These are phyloP conservation scores for Nemopilema nomurai DNA, from an alignment of 30 jellyfish, hydroid and myxozoan species.

Conservation along the genomic window DNA sequence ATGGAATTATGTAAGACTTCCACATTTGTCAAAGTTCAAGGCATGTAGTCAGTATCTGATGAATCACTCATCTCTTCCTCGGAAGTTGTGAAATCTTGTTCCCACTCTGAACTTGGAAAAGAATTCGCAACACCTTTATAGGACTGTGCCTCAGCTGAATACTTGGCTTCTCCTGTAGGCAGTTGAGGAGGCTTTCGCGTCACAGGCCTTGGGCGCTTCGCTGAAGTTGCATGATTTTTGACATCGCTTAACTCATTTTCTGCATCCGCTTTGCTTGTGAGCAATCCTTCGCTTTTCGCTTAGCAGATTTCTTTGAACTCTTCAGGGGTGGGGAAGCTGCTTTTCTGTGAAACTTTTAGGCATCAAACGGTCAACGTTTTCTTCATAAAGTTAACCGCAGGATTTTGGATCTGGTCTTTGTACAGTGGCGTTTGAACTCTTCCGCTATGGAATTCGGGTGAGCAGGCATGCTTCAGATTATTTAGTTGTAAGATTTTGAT, in stretches of 20 bases:
- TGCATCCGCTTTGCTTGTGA: slow-evolving; percentile 24
- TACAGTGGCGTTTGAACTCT: no score
- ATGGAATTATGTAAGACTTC: no score
- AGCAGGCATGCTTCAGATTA: no score
- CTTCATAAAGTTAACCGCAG: no score
- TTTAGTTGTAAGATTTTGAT: no score
- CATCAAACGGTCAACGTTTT: background rate
- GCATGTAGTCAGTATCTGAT: slow-evolving; percentile 17
- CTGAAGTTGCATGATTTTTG: slow-evolving; percentile 3
- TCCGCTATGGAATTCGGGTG: no score
- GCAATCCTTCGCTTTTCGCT: slow-evolving; percentile 12
- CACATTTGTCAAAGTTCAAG: slow-evolving; percentile 10
- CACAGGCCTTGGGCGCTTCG: slow-evolving; percentile 7
- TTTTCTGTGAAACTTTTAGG: slow-evolving; percentile 15
- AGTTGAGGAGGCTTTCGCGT: slow-evolving; percentile 3
- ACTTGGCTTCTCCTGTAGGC: slow-evolving; percentile 8
- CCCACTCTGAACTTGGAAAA: slow-evolving; percentile 1
- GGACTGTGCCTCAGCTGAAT: slow-evolving; percentile 28
- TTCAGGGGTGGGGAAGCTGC: slow-evolving; percentile 5
- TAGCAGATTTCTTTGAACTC: background rate
- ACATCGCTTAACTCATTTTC: slow-evolving; percentile 6
- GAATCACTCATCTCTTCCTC: slow-evolving; percentile 26
- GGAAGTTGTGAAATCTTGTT: slow-evolving; percentile 19
- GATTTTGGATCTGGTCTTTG: no score
- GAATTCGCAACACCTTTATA: slow-evolving; percentile 3